phyloP scores from a whole-genome alignment of 1,140 invertebrate species.

The Pogonomyrmex barbatus region DNA sequence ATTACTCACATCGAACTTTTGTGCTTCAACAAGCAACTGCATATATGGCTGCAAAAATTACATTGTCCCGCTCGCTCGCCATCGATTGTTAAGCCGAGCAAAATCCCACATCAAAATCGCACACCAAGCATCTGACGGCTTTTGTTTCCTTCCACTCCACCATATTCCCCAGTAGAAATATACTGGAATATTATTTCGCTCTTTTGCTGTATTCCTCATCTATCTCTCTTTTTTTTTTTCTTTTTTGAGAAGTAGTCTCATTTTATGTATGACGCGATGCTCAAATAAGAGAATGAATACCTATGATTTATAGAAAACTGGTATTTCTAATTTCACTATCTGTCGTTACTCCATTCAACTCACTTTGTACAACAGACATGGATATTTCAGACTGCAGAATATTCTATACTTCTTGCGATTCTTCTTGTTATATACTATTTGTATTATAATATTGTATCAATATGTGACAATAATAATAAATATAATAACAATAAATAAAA shows the following conservation, averaged over 20 bases:
- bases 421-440: neutral
- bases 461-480: neutral
- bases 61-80: constrained; percentile 38
- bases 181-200: constrained; percentile 44
- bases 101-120: constrained; percentile 46
- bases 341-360: neutral
- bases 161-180: constrained; percentile 31
- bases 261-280: neutral
- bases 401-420: constrained; percentile 16
- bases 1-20: constrained; percentile 44
- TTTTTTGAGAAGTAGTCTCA: neutral
- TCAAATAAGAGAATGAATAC: constrained; percentile 14
- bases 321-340: constrained; percentile 5
- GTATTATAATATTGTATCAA: neutral
- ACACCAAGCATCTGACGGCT: constrained; percentile 31
- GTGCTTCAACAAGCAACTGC: constrained; percentile 41
- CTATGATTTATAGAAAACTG: constrained; percentile 27
- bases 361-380: neutral
- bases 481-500: neutral
- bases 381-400: neutral
- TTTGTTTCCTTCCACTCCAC: constrained; percentile 46
- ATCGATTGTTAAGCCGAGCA: constrained; percentile 55
- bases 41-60: constrained; percentile 55
- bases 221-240: neutral
- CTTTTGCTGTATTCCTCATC: constrained; percentile 12